Base-by-base conservation (phyloP, 2,797 vertebrate genomes). In the Anomalospiza imberbis region DNA sequence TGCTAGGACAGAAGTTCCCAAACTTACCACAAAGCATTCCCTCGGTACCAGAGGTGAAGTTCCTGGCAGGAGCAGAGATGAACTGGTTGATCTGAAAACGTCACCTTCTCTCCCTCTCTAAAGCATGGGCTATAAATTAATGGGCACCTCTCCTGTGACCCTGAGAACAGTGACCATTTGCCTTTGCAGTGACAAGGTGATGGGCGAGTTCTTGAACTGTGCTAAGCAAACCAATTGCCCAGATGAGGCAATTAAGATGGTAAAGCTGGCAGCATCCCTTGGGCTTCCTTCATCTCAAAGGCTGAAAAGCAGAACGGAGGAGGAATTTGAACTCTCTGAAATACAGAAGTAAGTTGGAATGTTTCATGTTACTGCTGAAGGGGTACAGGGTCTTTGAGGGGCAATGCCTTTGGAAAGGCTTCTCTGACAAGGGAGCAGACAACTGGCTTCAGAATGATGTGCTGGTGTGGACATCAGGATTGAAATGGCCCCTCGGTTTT, bases 241-340 rank as follows among this genome's bases (percentile, higher is more conserved):
- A 6, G 88, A 97, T 24, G 97, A 95, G 88, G 99, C 99, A 0
- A 93, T 99, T 50, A 98, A 98, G 88, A 88, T 99, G 77, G 98
- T 99, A 25, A 98, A 98, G 97, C 87, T 99, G 85, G 98, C 99
- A 0, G 97, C 97, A 0, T 82, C 97, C 84, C 98, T 99, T n/a
- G 98, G 98, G 77, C 97, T 99, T 61, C 95, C 97, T 7, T 32
- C 94, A 4, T 98, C 98, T 5, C 91, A 98, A 3, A 70, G 9
- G 16, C 98, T 99, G 31, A 97, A 97, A 12, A 95, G 92, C 79
- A 97, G 93, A 83, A 92, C 85, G 0, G 95, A 97, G 91, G 67
- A 97, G 12, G 98, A 99, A 54, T 99, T 99, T 57, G 40, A 97
- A 6, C 93, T 99, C 72, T 98, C 94, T 3, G 97, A 98, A 42